A percentile compares a stretch with the other conserved stretches of the same genome.
phyloP scores from a whole-genome alignment of 2,797 vertebrate species.

The Diglossa cyanea region DNA sequence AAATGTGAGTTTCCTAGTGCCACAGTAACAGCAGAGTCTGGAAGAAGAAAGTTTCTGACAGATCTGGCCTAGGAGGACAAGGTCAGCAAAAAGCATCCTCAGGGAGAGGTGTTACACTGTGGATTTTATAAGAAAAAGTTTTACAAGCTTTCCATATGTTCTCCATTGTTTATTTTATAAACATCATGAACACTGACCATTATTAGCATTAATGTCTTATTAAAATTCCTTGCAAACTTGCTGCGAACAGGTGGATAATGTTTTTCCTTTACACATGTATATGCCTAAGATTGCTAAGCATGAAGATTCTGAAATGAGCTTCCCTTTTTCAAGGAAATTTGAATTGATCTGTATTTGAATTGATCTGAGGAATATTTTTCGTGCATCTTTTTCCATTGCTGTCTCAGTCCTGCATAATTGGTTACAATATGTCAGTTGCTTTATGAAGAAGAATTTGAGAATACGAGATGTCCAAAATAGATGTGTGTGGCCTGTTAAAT shows the following conservation, averaged over 20 bases:
- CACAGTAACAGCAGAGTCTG: background rate
- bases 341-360: background rate
- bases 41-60: background rate
- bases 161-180: conserved; percentile 15
- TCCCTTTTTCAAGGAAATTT: background rate
- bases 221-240: conserved; percentile 17
- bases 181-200: background rate
- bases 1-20: background rate
- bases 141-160: conserved; percentile 4
- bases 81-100: background rate
- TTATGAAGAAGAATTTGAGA: conserved; percentile 6
- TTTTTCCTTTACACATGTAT: background rate
- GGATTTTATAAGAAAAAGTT: background rate
- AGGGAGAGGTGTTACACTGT: background rate
- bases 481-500: background rate
- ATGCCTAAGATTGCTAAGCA: background rate
- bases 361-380: background rate
- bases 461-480: background rate
- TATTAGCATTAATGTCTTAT: conserved; percentile 1
- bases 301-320: conserved; percentile 6
- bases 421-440: background rate
- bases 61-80: background rate
- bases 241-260: background rate
- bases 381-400: background rate
- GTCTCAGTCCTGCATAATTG: background rate